phyloP scores from a whole-genome alignment of 53 echinoderm and acorn worm genomes.

The Antedon mediterranea region DNA sequence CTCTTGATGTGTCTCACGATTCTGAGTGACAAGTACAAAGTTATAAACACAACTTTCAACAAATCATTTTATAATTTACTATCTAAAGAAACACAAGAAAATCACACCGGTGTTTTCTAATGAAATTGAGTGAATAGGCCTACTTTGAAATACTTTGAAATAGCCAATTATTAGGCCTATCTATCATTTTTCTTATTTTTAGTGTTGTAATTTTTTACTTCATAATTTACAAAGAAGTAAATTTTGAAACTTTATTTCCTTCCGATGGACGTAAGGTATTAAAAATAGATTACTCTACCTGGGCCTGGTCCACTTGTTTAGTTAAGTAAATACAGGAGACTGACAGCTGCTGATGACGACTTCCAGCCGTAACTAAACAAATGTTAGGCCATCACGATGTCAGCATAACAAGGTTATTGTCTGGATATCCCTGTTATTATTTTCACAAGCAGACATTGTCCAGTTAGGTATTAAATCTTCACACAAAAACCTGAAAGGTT shows the following conservation, averaged over 20 bases:
- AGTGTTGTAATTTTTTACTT: too few relatives aligned
- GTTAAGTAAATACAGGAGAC: background rate
- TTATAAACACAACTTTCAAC: background rate
- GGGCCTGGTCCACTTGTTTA: background rate
- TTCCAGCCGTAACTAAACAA: background rate
- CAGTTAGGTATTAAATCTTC: background rate
- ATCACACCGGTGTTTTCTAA: background rate
- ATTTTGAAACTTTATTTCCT: background rate
- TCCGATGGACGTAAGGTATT: background rate
- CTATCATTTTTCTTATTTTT: too few relatives aligned
- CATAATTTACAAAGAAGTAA: too few relatives aligned
- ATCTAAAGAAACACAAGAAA: background rate
- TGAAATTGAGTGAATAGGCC: background rate
- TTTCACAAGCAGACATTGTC: background rate
- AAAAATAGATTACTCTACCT: background rate
- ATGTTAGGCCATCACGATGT: too few relatives aligned
- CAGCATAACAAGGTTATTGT: background rate
- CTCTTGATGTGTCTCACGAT: background rate
- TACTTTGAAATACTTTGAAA: too few relatives aligned
- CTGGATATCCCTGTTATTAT: background rate
- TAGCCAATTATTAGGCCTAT: too few relatives aligned
- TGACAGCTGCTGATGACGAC: background rate
- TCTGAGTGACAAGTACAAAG: background rate
- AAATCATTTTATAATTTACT: background rate
- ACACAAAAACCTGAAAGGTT: background rate